A percentile compares a stretch with the other conserved stretches of the same genome.
phyloP scores from a whole-genome alignment of 1,140 invertebrate species.

The Archegozetes longisetosus region DNA sequence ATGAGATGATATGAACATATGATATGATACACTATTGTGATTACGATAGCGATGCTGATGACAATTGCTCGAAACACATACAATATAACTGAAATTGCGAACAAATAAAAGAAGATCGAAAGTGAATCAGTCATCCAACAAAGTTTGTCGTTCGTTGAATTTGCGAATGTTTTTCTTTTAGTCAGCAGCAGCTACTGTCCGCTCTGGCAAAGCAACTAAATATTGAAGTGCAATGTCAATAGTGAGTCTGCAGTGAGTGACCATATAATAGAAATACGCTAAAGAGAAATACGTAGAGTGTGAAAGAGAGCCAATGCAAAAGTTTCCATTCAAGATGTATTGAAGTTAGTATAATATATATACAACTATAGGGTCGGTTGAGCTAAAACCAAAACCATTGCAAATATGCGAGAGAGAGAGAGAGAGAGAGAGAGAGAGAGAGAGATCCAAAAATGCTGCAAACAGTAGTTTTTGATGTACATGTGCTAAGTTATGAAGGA shows the following conservation, averaged over 20 bases:
- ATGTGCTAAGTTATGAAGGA: not conserved
- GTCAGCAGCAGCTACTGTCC: too few species aligned
- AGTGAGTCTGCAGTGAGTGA: not conserved
- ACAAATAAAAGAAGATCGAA: too few species aligned
- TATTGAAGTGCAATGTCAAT: not conserved
- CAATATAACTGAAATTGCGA: too few species aligned
- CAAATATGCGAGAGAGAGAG: not conserved
- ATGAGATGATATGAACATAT: too few species aligned
- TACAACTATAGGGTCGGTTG: not conserved
- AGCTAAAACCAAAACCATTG: not conserved
- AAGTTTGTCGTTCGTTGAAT: too few species aligned
- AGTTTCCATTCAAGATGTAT: not conserved
- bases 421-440: too few species aligned
- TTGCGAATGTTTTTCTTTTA: too few species aligned
- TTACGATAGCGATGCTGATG: too few species aligned
- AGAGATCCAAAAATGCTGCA: not conserved
- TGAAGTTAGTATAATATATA: not conserved
- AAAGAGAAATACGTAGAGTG: not conserved
- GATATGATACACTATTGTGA: too few species aligned
- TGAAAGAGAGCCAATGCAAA: not conserved
- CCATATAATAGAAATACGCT: not conserved
- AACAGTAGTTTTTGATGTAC: not conserved
- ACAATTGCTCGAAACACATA: too few species aligned
- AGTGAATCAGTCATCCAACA: too few species aligned
- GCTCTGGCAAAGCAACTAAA: not conserved